phyloP scores from a whole-genome alignment of 2,888 invertebrate genomes.

The Parapristionchus giblindavisi region DNA sequence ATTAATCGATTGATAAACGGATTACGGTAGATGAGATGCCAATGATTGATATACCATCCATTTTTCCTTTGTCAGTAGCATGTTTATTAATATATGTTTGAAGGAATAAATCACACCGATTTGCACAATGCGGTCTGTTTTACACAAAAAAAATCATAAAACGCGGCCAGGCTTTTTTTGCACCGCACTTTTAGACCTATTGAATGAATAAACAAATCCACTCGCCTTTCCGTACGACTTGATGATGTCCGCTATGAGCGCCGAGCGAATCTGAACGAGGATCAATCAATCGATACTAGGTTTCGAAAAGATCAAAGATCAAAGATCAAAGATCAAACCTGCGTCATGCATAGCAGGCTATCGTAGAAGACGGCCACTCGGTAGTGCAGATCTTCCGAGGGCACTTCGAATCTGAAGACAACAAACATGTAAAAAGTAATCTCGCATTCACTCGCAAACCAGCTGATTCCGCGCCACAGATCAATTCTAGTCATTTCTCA shows the following conservation, averaged over 20 bases:
- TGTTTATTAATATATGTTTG: no score
- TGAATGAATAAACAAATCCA: not conserved
- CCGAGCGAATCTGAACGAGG: conserved; percentile 34
- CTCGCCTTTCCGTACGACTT: conserved; percentile 19
- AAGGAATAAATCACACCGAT: no score
- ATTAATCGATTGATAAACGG: not conserved
- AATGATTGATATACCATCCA: no score
- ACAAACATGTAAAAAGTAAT: not conserved
- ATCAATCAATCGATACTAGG: conserved; percentile 71
- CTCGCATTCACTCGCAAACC: no score
- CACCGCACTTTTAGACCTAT: no score
- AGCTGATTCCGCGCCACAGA: no score
- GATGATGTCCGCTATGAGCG: conserved; percentile 7
- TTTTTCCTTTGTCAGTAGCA: no score
- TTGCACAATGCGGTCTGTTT: no score
- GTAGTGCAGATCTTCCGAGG: conserved; percentile 77
- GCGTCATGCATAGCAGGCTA: conserved; percentile 31
- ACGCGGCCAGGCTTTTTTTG: no score
- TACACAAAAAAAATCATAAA: no score
- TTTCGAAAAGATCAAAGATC: conserved; percentile 56
- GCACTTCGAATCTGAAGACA: conserved; percentile 76
- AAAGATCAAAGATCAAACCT: conserved; percentile 31
- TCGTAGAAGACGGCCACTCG: conserved; percentile 69
- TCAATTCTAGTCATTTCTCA: no score
- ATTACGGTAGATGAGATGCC: no score